Percentiles rank a stretch among this genome's conserved stretches.
Conservation (phyloP, 2,888 invertebrate species). For the Alloplasta piceator region DNA sequence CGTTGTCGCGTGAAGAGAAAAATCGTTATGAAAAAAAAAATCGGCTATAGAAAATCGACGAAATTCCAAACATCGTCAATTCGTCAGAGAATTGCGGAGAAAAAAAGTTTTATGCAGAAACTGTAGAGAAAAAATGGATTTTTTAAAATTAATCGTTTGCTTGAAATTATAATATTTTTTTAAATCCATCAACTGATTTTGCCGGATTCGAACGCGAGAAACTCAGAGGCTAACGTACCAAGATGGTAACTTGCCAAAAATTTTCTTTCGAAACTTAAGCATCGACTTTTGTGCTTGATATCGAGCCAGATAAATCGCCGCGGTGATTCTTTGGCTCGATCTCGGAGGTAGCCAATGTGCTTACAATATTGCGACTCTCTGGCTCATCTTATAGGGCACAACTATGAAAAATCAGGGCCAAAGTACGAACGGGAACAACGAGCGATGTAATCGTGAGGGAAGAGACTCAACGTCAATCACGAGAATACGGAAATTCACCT, state of each 20-base stretch:
- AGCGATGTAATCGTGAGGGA: neutral
- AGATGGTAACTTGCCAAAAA: conserved; percentile 64
- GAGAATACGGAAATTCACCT: conserved; percentile 21
- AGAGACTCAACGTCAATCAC: conserved; percentile 39
- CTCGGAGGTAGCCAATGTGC: conserved; percentile 56
- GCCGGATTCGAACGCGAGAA: neutral
- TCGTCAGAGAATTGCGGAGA: too few species aligned
- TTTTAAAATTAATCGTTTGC: too few species aligned
- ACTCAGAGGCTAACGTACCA: conserved; percentile 34
- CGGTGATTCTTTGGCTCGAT: conserved; percentile 61
- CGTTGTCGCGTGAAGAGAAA: too few species aligned
- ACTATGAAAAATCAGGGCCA: conserved; percentile 41
- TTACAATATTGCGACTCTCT: conserved; percentile 7
- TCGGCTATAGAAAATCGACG: too few species aligned
- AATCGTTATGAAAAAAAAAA: too few species aligned
- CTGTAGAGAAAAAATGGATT: too few species aligned
- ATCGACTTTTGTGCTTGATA: conserved; percentile 66
- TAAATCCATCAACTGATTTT: too few species aligned
- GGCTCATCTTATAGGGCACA: conserved; percentile 1
- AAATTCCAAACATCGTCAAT: too few species aligned
- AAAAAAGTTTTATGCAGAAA: too few species aligned
- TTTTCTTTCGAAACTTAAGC: conserved; percentile 59
- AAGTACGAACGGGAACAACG: conserved; percentile 51
- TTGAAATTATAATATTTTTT: too few species aligned
- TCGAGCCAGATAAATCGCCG: conserved; percentile 63